Percentiles rank a stretch among this genome's conserved stretches.
Evolutionary conservation across 2,113 vertebrate genomes (phyloP).

Genomic region (Notothenia coriiceps): DNA sequence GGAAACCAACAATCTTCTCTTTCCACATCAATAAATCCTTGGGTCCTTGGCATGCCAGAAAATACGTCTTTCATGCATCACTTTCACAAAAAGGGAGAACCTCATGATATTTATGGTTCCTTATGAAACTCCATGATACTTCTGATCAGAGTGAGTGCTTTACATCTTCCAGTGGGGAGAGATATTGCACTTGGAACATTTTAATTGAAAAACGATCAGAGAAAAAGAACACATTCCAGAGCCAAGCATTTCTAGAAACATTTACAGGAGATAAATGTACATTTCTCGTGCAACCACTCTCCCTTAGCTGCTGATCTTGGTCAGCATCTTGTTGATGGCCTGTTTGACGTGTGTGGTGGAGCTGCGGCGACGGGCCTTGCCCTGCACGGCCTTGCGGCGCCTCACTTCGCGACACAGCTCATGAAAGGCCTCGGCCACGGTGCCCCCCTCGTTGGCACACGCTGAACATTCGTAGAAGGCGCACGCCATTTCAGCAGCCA

Average conservation of each 20-base stretch:
- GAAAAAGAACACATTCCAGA: constrained; percentile 26
- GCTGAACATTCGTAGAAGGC: constrained; percentile 98
- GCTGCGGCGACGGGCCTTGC: constrained; percentile 93
- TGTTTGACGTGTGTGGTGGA: constrained; percentile 99
- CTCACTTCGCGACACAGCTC: constrained; percentile 95
- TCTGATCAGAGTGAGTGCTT: constrained; percentile 2
- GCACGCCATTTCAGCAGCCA: constrained; percentile 94
- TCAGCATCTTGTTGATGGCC: constrained; percentile 99
- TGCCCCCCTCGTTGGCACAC: constrained; percentile 91
- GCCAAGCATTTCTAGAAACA: constrained; percentile 13
- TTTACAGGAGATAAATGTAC: constrained; percentile 26
- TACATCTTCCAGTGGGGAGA: neutral
- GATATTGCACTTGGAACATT: constrained; percentile 5
- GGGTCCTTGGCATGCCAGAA: constrained; percentile 46
- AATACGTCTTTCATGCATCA: constrained; percentile 32
- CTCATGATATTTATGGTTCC: neutral
- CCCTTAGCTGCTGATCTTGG: constrained; percentile 97
- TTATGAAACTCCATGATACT: neutral
- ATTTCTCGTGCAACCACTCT: neutral
- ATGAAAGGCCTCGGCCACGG: constrained; percentile 91
- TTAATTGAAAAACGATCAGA: constrained; percentile 11
- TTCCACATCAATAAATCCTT: constrained; percentile 19
- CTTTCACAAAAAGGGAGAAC: constrained; percentile 15
- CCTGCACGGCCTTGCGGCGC: constrained; percentile 93
- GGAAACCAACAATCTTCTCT: constrained; percentile 18